Base-by-base conservation (phyloP, 1,140 invertebrate species). In the Colletes latitarsis region DNA sequence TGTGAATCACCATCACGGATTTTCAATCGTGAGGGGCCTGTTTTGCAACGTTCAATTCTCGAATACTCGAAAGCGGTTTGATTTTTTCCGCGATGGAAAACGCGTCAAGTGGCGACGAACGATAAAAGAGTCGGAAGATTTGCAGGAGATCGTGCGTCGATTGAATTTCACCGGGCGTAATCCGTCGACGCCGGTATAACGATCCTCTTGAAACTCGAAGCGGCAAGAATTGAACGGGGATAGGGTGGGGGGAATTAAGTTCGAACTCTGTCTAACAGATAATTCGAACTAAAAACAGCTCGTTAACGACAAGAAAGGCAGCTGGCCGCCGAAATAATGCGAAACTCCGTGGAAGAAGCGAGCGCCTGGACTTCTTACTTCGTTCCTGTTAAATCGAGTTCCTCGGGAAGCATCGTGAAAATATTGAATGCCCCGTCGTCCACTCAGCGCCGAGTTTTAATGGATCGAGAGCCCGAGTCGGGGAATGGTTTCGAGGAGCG, bases 351-450 rank as follows among this genome's bases (percentile, higher is more conserved):
- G 6, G 17, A 14, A 62, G 30, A 43, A 12, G 10, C 6, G 46
- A n/a, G 14, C 30, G 46, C 17, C 19, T 39, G 10, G 66, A 14
- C n/a, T 78, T 64, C 77, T 78, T 78, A 64, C 49, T 43, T 78
- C 58, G 58, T 79, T 55, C 49, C 77, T 57, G 60, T 79, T 79
- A 73, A 79, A 73, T 79, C 77, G 60, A 79, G 77, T 79, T 79
- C 49, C 19, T 60, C 6, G 60, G 58, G 19, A 55, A 43, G 76
- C 39, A 43, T 79, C 77, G 60, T 6, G 52, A 66, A 73, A 79
- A 79, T 79, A 79, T 79, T 79, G 77, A 73, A 79, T 73, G 52
- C 70, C 49, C 39, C 19, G n/a, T 60, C 76, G 76, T 72, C 68
- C 77, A 64, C 58, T 79, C 15, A 1, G 49, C 60, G 39, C 43